Evolutionary conservation across 1,140 invertebrate genomes (phyloP).

Genomic region (Cylas formicarius): DNA sequence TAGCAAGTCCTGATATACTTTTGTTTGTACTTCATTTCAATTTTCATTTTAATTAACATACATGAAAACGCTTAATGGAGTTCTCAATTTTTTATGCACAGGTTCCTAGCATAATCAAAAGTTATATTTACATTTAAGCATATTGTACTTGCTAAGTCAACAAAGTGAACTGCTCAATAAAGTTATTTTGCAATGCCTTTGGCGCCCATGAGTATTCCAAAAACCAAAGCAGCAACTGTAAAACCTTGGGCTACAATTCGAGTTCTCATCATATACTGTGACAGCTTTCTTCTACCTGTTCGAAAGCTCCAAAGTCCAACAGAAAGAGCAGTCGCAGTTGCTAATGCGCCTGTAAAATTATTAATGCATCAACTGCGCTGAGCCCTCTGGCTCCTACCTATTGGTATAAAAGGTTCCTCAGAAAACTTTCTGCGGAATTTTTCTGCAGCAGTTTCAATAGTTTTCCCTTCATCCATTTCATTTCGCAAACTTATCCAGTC

Average conservation of each 20-base stretch:
- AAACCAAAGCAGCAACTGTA: slow-evolving; percentile 66
- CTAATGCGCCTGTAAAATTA: slow-evolving; percentile 56
- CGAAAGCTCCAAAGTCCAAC: slow-evolving; percentile 66
- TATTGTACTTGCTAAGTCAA: no score
- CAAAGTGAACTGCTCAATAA: no score
- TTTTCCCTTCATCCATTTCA: slow-evolving; percentile 46
- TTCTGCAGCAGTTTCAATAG: slow-evolving; percentile 49
- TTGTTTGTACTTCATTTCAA: no score
- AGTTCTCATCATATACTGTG: slow-evolving; percentile 82
- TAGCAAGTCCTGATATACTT: no score
- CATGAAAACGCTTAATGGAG: no score
- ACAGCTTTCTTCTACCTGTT: slow-evolving; percentile 56
- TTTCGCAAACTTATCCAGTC: slow-evolving; percentile 61
- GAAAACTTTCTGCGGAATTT: slow-evolving; percentile 61
- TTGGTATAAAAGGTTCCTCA: slow-evolving; percentile 70
- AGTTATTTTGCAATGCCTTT: no score
- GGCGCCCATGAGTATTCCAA: slow-evolving; percentile 51
- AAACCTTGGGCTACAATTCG: slow-evolving; percentile 76
- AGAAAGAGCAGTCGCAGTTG: slow-evolving; percentile 59
- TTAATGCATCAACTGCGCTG: slow-evolving; percentile 2
- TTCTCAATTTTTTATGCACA: no score
- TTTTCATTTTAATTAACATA: no score
- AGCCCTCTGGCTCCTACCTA: slow-evolving; percentile 48
- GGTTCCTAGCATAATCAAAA: no score
- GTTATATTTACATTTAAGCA: no score